These are phyloP conservation scores for Acronicta alni DNA, from an alignment of 2,888 invertebrate genomes.

Conservation along the genomic window DNA sequence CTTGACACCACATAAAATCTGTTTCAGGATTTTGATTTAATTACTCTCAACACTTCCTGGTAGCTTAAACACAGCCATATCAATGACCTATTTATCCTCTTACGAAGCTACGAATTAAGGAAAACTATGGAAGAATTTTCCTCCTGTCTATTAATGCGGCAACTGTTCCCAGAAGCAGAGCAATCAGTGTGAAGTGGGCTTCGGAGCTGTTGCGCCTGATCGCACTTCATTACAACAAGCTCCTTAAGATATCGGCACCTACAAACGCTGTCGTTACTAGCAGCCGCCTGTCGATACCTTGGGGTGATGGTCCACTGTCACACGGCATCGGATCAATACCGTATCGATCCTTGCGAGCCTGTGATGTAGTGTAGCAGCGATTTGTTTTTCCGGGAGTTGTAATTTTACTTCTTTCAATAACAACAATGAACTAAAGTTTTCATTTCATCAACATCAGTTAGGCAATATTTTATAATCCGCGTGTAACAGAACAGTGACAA, in stretches of 20 bases:
- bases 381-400: too few relatives aligned
- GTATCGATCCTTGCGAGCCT: neutral
- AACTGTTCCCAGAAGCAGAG: slow-evolving; percentile 45
- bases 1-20: too few relatives aligned
- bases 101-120: neutral
- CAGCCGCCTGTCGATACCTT: slow-evolving; percentile 62
- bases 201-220: slow-evolving; percentile 41
- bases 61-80: too few relatives aligned
- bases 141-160: slow-evolving; percentile 18
- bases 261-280: slow-evolving; percentile 51
- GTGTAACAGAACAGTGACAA: too few relatives aligned
- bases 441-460: too few relatives aligned
- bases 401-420: too few relatives aligned
- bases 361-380: too few relatives aligned
- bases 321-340: slow-evolving; percentile 6
- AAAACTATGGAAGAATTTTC: neutral
- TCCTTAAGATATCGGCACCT: slow-evolving; percentile 54
- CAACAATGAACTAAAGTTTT: too few relatives aligned
- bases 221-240: slow-evolving; percentile 54
- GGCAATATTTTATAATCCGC: too few relatives aligned
- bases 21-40: too few relatives aligned
- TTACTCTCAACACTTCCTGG: too few relatives aligned
- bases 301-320: slow-evolving; percentile 40
- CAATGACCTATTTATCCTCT: neutral
- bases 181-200: slow-evolving; percentile 43